Evolutionary conservation across 2,113 vertebrate species (phyloP).

Genomic region (Colistium nudipinnis): DNA sequence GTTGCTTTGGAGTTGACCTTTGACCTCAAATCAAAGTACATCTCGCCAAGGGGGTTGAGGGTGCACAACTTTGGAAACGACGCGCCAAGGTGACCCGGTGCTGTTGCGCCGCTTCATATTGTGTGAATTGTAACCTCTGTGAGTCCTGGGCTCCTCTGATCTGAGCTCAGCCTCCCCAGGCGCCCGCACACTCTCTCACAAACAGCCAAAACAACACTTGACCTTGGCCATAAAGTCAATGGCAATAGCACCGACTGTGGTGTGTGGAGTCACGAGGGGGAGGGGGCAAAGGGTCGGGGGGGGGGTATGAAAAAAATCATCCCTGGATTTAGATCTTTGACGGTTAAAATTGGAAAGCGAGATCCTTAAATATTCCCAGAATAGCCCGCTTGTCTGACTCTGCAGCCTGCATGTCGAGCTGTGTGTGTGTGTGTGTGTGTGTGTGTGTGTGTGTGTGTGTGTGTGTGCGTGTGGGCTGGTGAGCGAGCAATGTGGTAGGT

Average conservation of each 20-base stretch:
- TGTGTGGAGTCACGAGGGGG: slow-evolving; percentile 1
- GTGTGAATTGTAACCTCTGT: slow-evolving; percentile 43
- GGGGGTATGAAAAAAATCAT: not conserved
- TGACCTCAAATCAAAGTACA: slow-evolving; percentile 17
- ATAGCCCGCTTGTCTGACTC: slow-evolving; percentile 19
- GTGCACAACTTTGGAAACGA: slow-evolving; percentile 7
- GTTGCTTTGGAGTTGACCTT: slow-evolving; percentile 1
- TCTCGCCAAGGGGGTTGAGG: slow-evolving; percentile 12
- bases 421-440: slow-evolving; percentile 9
- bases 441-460: slow-evolving; percentile 40
- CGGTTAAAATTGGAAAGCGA: slow-evolving; percentile 21
- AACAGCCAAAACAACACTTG: slow-evolving; percentile 47
- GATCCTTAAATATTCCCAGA: slow-evolving; percentile 27
- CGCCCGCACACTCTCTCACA: slow-evolving; percentile 4
- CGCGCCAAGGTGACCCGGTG: slow-evolving; percentile 58
- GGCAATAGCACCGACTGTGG: slow-evolving; percentile 44
- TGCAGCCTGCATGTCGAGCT: slow-evolving; percentile 4
- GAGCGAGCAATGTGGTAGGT: slow-evolving; percentile 14
- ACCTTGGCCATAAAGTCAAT: slow-evolving; percentile 64
- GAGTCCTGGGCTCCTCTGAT: slow-evolving; percentile 33
- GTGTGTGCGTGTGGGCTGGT: slow-evolving; percentile 20
- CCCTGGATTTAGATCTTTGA: slow-evolving; percentile 29
- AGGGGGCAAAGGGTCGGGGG: too few species aligned
- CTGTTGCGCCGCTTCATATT: slow-evolving; percentile 6
- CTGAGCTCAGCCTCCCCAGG: slow-evolving; percentile 32